Percentiles rank a stretch among this genome's conserved stretches.
Conservation (phyloP, 2,888 invertebrate genomes). For the Sarcophaga variegata region DNA sequence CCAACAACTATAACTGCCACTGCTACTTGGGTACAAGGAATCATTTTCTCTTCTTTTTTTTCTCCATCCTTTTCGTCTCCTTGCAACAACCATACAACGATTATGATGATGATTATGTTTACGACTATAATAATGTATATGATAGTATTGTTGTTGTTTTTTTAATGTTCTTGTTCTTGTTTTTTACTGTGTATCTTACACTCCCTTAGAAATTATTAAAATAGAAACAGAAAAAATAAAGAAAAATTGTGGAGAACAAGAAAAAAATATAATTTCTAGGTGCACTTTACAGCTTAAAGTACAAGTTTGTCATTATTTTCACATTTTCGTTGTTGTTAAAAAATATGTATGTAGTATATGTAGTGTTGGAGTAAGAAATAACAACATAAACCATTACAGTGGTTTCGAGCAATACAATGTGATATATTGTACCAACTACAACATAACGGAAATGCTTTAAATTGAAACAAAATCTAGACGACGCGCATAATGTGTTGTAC, state of each 20-base stretch:
- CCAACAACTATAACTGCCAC: neutral
- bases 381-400: no score
- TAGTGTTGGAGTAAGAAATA: no score
- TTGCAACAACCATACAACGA: conserved; percentile 39
- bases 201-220: conserved; percentile 47
- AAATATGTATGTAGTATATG: neutral
- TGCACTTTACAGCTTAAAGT: conserved; percentile 64
- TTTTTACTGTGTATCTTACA: neutral
- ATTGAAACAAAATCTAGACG: no score
- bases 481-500: no score
- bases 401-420: no score
- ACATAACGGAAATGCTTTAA: no score
- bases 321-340: conserved; percentile 28
- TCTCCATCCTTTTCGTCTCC: neutral
- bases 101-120: conserved; percentile 38
- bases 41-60: neutral
- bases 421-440: no score
- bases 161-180: neutral
- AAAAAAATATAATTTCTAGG: conserved; percentile 16
- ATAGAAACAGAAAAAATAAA: conserved; percentile 21
- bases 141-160: conserved; percentile 20
- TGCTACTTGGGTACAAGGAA: neutral
- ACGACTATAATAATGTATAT: conserved; percentile 47
- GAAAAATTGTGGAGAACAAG: conserved; percentile 9
- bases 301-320: conserved; percentile 57